Evolutionary conservation across 2,113 vertebrate genomes (phyloP), one percentile per base, ranked within the genome.

Genomic region (Jacana jacana): DNA sequence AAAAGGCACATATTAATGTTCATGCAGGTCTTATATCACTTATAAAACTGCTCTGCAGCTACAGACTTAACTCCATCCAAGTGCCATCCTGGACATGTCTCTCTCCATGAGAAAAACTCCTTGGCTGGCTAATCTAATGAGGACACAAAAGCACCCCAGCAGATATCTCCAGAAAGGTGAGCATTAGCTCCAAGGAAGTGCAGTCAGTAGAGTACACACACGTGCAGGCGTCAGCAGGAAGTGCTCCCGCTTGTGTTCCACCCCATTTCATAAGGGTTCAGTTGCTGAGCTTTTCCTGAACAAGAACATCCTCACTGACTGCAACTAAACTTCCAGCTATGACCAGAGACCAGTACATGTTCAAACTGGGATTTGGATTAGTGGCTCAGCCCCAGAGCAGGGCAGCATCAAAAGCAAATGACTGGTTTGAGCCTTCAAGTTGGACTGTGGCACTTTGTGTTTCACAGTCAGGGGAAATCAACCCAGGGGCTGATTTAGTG

Each of bases 321-420:
- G 44, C 9, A 27, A 39, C 39, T 86, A 30, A 85, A 37, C 16
- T 90, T 35, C 13, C 63, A 61, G 55, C 77, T 95, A 54, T 44
- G n/a, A 13, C 28, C 10, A 2, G 31, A 66, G 31, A 58, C 10
- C 1, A 0, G 64, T 87, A 81, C 16, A 18, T 0, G 0, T 66
- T 95, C 77, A 94, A 81, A 13, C 35, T 28, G 33, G 51, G 61
- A 82, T 85, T 64, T 85, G 78, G 33, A 93, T 72, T 72, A 87
- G 64, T 8, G 31, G 60, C 87, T 94, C 57, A 85, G 63, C 51
- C 40, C 27, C 39, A 40, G 2, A 7, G 77, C 55, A 54, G 18
- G 25, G 31, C 60, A 44, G 46, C 10, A 66, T 5, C 49, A 76
- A 89, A 91, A 91, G 55, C 87, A 78, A 94, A 84, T 37, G 84